phyloP scores from a whole-genome alignment of 2,888 invertebrate species.

The Phania funesta region DNA sequence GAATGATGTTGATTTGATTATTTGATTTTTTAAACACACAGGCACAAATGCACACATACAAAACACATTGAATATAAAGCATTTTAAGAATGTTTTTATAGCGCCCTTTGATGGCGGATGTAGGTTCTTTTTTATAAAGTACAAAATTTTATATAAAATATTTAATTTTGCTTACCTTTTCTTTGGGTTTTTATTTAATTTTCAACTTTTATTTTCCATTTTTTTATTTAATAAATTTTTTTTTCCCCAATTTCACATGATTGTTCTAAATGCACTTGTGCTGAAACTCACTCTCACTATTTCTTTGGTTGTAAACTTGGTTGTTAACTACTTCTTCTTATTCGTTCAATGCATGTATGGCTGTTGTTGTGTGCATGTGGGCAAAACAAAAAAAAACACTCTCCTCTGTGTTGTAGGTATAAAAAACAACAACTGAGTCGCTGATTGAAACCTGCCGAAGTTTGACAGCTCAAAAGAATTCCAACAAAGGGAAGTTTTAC shows the following conservation, averaged over 20 bases:
- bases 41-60: slow-evolving; percentile 16
- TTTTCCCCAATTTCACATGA: background rate
- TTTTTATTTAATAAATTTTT: slow-evolving; percentile 14
- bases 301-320: background rate
- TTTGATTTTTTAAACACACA: slow-evolving; percentile 55
- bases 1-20: slow-evolving; percentile 48
- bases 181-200: slow-evolving; percentile 26
- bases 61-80: slow-evolving; percentile 5
- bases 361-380: background rate
- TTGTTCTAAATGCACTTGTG: slow-evolving; percentile 22
- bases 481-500: slow-evolving; percentile 14
- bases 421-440: slow-evolving; percentile 18
- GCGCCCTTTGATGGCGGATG: slow-evolving; percentile 56
- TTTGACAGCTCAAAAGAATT: slow-evolving; percentile 71
- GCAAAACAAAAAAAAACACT: slow-evolving; percentile 9
- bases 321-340: background rate
- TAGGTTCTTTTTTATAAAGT: background rate
- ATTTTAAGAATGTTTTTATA: slow-evolving; percentile 59
- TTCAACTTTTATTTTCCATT: slow-evolving; percentile 23
- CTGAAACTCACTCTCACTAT: slow-evolving; percentile 10
- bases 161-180: slow-evolving; percentile 29
- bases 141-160: slow-evolving; percentile 16
- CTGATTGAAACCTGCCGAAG: slow-evolving; percentile 78
- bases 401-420: slow-evolving; percentile 13
- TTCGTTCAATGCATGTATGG: background rate